These are phyloP conservation scores for Mesorhabditis belari DNA, from an alignment of 2,888 invertebrate species.

Conservation along the genomic window DNA sequence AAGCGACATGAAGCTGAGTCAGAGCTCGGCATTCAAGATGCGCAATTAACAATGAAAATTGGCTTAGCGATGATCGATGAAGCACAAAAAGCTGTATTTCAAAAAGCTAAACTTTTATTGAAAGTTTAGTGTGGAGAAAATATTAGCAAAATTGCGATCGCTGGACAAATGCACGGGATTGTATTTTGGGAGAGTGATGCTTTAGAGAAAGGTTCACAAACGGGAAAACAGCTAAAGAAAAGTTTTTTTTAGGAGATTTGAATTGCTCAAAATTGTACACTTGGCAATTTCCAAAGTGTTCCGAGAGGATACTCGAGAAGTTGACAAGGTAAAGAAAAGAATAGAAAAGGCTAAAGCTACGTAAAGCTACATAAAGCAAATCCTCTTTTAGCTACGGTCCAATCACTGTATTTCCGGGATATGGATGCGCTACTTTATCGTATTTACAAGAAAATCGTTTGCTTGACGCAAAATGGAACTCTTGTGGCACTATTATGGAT, in stretches of 20 bases:
- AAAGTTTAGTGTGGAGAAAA: too few relatives aligned
- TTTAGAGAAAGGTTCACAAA: not conserved
- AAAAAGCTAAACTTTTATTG: too few relatives aligned
- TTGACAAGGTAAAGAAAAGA: not conserved
- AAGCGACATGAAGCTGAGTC: not conserved
- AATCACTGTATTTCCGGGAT: not conserved
- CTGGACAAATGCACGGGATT: not conserved
- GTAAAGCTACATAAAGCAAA: not conserved
- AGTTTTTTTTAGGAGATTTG: not conserved
- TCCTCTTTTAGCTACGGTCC: not conserved
- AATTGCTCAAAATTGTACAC: not conserved
- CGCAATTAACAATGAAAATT: not conserved
- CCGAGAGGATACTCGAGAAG: not conserved
- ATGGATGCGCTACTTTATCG: not conserved
- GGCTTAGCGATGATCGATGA: not conserved
- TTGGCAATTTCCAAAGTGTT: not conserved
- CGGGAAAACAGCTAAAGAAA: too few relatives aligned
- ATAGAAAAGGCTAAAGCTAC: not conserved
- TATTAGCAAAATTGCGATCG: not conserved
- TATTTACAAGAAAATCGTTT: not conserved
- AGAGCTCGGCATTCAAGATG: not conserved
- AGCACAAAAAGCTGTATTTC: too few relatives aligned
- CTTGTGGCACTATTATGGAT: not conserved
- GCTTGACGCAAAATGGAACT: not conserved
- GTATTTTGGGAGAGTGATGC: not conserved